Evolutionary conservation across 2,113 vertebrate species (phyloP).

Genomic region (Columbina picui): DNA sequence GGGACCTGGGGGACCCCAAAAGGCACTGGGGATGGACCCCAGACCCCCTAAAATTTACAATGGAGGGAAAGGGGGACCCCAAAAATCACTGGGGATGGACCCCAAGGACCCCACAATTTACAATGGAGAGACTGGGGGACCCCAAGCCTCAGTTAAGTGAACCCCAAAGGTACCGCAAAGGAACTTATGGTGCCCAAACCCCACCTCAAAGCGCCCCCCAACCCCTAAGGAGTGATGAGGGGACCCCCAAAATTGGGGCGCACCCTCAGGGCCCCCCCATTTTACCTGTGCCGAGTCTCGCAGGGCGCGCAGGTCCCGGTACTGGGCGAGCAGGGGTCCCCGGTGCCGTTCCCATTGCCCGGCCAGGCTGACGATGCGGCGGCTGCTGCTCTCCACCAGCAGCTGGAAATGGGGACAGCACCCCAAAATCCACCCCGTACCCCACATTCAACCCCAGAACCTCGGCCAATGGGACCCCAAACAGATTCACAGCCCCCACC

Average conservation of each 20-base stretch:
- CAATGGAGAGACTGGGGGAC: not conserved
- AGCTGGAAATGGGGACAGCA: too few relatives aligned
- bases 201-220: too few relatives aligned
- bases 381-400: slow-evolving; percentile 85
- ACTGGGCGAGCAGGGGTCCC: slow-evolving; percentile 85
- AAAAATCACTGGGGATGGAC: too few relatives aligned
- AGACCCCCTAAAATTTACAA: not conserved
- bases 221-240: too few relatives aligned
- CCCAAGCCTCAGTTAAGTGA: not conserved
- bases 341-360: slow-evolving; percentile 92
- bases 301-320: slow-evolving; percentile 83
- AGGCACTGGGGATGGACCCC: not conserved
- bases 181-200: too few relatives aligned
- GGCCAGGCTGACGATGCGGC: slow-evolving; percentile 83
- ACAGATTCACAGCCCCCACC: too few relatives aligned
- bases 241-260: not conserved
- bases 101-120: not conserved
- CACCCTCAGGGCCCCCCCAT: not conserved
- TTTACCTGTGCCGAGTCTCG: slow-evolving; percentile 84
- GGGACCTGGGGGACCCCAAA: not conserved
- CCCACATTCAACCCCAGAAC: too few relatives aligned
- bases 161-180: not conserved
- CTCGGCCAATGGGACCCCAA: too few relatives aligned
- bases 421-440: too few relatives aligned
- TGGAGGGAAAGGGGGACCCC: too few relatives aligned